phyloP scores from a whole-genome alignment of 2,797 vertebrate genomes.

The Danio aesculapii region DNA sequence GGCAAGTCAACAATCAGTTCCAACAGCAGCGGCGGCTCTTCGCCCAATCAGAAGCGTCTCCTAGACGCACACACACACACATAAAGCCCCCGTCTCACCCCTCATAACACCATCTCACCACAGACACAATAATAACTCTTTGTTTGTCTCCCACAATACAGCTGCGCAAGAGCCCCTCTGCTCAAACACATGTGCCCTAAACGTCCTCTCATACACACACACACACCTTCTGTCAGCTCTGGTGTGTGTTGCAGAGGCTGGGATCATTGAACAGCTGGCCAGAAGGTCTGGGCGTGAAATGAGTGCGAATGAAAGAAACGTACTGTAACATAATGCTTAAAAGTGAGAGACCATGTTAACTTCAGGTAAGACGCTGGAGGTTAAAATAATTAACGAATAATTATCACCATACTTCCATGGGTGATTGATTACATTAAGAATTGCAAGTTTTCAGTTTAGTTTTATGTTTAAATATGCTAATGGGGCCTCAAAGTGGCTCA shows the following conservation, averaged over 20 bases:
- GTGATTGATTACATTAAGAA: too few species aligned
- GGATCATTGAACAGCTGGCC: conserved; percentile 57
- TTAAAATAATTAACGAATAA: too few species aligned
- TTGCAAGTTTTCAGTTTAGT: too few species aligned
- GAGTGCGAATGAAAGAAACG: conserved; percentile 37
- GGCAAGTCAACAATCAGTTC: conserved; percentile 97
- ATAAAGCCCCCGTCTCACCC: conserved; percentile 77
- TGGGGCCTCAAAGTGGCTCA: too few species aligned
- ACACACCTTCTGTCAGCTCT: conserved; percentile 51
- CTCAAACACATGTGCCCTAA: conserved; percentile 66
- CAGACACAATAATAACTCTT: conserved; percentile 93
- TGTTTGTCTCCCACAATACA: conserved; percentile 90
- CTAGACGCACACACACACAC: conserved; percentile 52
- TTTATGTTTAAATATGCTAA: too few species aligned
- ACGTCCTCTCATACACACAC: conserved; percentile 1
- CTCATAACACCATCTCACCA: conserved; percentile 64
- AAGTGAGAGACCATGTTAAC: conserved; percentile 21
- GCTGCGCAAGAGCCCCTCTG: conserved; percentile 88
- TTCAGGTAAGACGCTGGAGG: too few species aligned
- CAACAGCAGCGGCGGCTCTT: conserved; percentile 66
- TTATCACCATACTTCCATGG: too few species aligned
- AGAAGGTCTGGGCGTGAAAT: conserved; percentile 40
- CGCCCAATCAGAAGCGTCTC: conserved; percentile 74
- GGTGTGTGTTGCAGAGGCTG: conserved; percentile 50
- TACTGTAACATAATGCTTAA: not conserved